Conservation (phyloP, 2,888 invertebrate species). For the Liposcelis brunnea region DNA sequence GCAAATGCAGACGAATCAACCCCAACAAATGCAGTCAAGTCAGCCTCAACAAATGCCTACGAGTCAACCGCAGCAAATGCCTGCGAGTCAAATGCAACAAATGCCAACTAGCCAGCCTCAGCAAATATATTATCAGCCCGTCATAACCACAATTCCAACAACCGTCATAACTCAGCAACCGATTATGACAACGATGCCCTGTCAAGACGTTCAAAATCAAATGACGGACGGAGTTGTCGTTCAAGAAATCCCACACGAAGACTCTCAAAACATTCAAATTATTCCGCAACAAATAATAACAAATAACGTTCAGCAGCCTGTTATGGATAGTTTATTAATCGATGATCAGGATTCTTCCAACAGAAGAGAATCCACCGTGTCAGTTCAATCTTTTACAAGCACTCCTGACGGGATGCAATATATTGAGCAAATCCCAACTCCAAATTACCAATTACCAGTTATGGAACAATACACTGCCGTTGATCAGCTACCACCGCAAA, state of each 20-base stretch:
- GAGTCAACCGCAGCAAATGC: conserved; percentile 30
- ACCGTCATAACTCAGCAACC: neutral
- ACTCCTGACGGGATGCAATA: conserved; percentile 15
- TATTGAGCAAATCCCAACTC: conserved; percentile 1
- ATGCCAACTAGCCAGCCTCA: conserved; percentile 23
- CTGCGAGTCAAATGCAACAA: conserved; percentile 24
- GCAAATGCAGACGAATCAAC: conserved; percentile 18
- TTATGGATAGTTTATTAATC: conserved; percentile 17
- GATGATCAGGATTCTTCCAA: conserved; percentile 18
- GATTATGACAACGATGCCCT: conserved; percentile 23
- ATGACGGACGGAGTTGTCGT: conserved; percentile 25
- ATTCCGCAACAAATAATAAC: conserved; percentile 13
- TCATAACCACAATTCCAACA: conserved; percentile 22
- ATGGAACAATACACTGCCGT: too few species aligned
- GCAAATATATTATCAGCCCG: conserved; percentile 20
- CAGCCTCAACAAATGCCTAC: conserved; percentile 21
- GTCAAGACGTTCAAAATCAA: conserved; percentile 32
- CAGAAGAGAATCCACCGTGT: conserved; percentile 23
- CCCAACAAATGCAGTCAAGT: conserved; percentile 28
- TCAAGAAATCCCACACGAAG: conserved; percentile 13
- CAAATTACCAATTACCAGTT: too few species aligned
- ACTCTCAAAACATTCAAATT: conserved; percentile 19
- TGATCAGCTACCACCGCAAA: conserved; percentile 7
- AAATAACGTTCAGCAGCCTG: conserved; percentile 13
- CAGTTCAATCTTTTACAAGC: conserved; percentile 18